A percentile compares a stretch with the other conserved stretches of the same genome.
Conservation (phyloP, 2,797 vertebrate genomes). For the Enteromius argenteus region DNA sequence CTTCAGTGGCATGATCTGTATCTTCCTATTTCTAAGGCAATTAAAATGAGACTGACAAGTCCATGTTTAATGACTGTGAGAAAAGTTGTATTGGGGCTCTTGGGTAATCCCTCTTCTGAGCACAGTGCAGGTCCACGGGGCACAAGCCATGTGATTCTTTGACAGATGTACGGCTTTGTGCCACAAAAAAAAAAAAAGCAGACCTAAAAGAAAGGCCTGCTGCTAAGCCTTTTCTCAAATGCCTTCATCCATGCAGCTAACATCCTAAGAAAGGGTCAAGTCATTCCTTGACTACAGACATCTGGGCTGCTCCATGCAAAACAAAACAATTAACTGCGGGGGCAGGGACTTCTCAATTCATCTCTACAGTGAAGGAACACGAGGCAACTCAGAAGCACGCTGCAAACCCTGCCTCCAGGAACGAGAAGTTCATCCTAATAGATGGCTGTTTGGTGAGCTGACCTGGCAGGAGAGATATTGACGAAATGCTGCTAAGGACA, state of each 20-base stretch:
- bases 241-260: constrained; percentile 64
- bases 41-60: constrained; percentile 67
- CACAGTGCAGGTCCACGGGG: constrained; percentile 53
- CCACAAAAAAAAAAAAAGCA: constrained; percentile 58
- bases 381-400: constrained; percentile 11
- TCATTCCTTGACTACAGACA: constrained; percentile 70
- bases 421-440: constrained; percentile 8
- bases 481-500: background rate
- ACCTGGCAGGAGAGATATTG: constrained; percentile 35
- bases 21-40: constrained; percentile 21
- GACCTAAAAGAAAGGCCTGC: constrained; percentile 63
- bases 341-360: constrained; percentile 63
- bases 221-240: constrained; percentile 65
- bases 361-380: constrained; percentile 29
- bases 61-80: constrained; percentile 73
- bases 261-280: constrained; percentile 68
- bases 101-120: constrained; percentile 63
- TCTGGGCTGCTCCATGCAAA: constrained; percentile 67
- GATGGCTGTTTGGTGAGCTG: background rate
- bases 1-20: background rate
- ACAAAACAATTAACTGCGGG: constrained; percentile 69
- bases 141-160: constrained; percentile 71
- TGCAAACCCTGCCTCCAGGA: constrained; percentile 7
- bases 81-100: constrained; percentile 62
- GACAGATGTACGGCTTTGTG: constrained; percentile 76